A percentile compares a stretch with the other conserved stretches of the same genome.
phyloP scores from a whole-genome alignment of 2,113 vertebrate species.

The Centropus unirufus region DNA sequence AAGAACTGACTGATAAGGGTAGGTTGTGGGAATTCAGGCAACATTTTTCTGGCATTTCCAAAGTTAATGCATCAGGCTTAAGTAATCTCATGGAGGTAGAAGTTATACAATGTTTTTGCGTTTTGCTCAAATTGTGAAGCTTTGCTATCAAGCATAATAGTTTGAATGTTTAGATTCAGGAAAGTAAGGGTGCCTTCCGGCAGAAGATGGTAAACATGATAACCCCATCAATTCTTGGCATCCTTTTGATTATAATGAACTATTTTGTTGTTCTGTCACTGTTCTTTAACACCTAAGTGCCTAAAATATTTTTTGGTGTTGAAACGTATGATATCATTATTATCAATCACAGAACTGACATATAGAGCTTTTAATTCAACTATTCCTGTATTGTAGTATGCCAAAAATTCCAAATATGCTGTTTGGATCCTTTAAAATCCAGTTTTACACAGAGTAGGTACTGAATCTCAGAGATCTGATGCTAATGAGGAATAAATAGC shows the following conservation, averaged over 20 bases:
- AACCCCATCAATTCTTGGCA: neutral
- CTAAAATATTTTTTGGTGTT: neutral
- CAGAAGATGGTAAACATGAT: neutral
- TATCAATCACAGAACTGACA: neutral
- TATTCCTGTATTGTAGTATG: fast-evolving
- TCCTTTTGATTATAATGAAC: neutral
- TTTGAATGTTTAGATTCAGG: neutral
- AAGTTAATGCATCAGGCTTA: neutral
- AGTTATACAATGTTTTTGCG: neutral
- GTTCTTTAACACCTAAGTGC: neutral
- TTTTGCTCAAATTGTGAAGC: neutral
- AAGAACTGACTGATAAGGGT: neutral
- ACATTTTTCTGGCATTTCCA: neutral
- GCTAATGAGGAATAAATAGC: neutral
- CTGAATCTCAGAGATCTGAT: neutral
- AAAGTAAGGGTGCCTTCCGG: neutral
- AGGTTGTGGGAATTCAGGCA: neutral
- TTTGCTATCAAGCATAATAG: neutral
- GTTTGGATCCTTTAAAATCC: neutral
- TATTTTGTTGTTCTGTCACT: neutral
- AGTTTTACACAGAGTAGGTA: neutral
- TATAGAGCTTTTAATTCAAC: neutral
- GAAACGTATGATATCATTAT: neutral
- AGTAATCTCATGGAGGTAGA: neutral
- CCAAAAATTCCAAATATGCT: neutral